Evolutionary conservation across 2,888 invertebrate genomes (phyloP).

Genomic region (Pilophorus perplexus): DNA sequence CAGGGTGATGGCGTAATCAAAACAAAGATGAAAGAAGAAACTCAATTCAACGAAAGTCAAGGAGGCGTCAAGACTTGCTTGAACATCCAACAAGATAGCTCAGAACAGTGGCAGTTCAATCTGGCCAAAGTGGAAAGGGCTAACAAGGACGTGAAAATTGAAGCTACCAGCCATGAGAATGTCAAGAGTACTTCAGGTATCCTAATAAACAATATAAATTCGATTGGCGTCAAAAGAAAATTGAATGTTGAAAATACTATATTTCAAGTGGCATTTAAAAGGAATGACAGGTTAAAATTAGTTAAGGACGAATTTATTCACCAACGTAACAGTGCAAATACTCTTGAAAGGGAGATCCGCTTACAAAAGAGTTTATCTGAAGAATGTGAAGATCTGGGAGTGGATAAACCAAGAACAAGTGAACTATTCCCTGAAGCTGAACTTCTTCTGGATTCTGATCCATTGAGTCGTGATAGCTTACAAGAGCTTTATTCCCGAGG

Average conservation of each 20-base stretch:
- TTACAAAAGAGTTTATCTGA: slow-evolving; percentile 71
- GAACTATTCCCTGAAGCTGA: slow-evolving; percentile 77
- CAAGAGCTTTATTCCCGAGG: slow-evolving; percentile 53
- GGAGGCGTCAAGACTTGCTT: slow-evolving; percentile 1
- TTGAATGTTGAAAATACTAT: slow-evolving; percentile 47
- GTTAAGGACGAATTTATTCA: slow-evolving; percentile 45
- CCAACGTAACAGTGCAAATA: slow-evolving; percentile 54
- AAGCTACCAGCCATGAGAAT: slow-evolving; percentile 5
- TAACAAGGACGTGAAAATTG: slow-evolving; percentile 34
- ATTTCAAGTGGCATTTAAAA: slow-evolving; percentile 47
- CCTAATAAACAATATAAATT: slow-evolving; percentile 9
- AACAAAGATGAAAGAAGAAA: slow-evolving; percentile 18
- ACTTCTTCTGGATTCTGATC: slow-evolving; percentile 68
- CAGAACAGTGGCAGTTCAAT: slow-evolving; percentile 43
- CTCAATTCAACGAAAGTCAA: slow-evolving; percentile 7
- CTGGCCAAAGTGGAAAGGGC: slow-evolving; percentile 14
- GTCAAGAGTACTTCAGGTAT: slow-evolving; percentile 18
- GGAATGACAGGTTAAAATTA: slow-evolving; percentile 43
- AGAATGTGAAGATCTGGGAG: slow-evolving; percentile 75
- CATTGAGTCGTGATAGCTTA: slow-evolving; percentile 57
- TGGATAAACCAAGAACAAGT: slow-evolving; percentile 75
- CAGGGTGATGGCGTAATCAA: slow-evolving; percentile 19
- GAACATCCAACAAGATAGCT: slow-evolving; percentile 4
- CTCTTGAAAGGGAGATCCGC: slow-evolving; percentile 58
- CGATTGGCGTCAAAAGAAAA: slow-evolving; percentile 44